Conservation (phyloP, 2,113 vertebrate genomes). For the Cryptoleucopteryx plumbea region DNA sequence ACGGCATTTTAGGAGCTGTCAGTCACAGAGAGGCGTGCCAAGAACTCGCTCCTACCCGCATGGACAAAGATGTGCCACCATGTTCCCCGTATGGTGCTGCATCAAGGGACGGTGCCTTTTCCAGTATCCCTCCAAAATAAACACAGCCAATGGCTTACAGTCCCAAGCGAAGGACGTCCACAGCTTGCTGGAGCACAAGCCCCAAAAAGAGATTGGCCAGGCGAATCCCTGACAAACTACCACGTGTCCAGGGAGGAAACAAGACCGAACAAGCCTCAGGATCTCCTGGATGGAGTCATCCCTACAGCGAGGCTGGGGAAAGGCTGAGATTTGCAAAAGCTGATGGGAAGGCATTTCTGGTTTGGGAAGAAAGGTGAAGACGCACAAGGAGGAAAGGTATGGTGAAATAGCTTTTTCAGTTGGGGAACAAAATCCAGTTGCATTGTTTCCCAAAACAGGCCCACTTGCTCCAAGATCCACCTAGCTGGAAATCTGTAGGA, state of each 20-base stretch:
- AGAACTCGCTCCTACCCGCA: background rate
- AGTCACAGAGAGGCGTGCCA: background rate
- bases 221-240: background rate
- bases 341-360: background rate
- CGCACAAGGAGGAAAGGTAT: background rate
- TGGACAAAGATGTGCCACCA: background rate
- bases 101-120: accelerated
- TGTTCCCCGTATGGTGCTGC: accelerated
- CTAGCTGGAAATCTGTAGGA: background rate
- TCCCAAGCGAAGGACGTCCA: accelerated
- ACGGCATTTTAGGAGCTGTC: accelerated
- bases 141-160: accelerated
- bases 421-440: background rate
- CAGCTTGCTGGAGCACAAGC: accelerated
- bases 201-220: background rate
- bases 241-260: background rate
- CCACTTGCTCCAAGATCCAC: background rate
- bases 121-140: background rate
- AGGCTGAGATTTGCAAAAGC: background rate
- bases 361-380: background rate
- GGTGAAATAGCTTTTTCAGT: background rate
- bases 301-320: background rate
- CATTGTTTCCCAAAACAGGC: background rate
- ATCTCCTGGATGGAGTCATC: background rate
- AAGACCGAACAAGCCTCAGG: background rate